Conservation (phyloP, 2,797 vertebrate species). For the Hybognathus amarus region DNA sequence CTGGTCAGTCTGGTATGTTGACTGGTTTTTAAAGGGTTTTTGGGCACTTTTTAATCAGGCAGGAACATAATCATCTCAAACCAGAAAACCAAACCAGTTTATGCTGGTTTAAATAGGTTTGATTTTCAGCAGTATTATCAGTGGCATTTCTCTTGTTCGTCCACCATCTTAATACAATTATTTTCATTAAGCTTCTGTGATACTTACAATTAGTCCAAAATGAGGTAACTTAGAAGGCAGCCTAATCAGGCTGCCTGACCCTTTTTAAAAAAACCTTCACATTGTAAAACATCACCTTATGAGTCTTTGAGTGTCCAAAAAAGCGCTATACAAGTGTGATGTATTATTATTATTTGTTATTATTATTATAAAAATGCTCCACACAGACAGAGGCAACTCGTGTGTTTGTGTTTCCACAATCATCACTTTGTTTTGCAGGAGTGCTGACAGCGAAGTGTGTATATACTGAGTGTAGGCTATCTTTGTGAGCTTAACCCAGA, state of each 20-base stretch:
- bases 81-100: background rate
- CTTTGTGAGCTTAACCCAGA: background rate
- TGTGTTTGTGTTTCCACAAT: slow-evolving; percentile 9
- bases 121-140: background rate
- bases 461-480: background rate
- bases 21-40: background rate
- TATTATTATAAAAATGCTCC: background rate
- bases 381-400: background rate
- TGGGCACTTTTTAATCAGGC: background rate
- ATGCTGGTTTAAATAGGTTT: background rate
- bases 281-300: background rate
- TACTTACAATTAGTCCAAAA: background rate
- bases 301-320: too few relatives aligned
- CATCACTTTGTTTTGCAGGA: background rate
- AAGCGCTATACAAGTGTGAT: too few relatives aligned
- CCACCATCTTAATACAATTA: background rate
- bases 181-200: background rate
- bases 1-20: background rate
- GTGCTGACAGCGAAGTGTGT: background rate
- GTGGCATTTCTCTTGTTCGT: background rate
- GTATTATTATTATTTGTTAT: too few relatives aligned
- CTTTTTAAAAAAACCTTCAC: background rate
- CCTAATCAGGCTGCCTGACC: background rate
- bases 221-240: background rate
- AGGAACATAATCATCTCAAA: background rate